Percentiles rank a stretch among this genome's conserved stretches.
phyloP scores from a whole-genome alignment of 2,888 invertebrate genomes.

The Oscheius sp. region DNA sequence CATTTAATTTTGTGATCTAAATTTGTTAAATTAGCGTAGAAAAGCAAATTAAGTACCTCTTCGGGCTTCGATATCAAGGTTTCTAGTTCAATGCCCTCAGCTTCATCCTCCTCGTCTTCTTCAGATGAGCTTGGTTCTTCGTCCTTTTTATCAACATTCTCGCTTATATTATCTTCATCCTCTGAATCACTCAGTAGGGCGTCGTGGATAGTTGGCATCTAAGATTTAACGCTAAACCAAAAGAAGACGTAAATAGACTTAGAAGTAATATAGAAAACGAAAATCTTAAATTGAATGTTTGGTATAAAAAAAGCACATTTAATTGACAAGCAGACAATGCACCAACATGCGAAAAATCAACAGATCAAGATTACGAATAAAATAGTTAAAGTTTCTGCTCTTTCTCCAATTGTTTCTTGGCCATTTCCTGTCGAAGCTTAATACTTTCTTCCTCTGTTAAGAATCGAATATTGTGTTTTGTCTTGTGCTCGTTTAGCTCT shows the following conservation, averaged over 20 bases:
- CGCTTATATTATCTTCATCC: slow-evolving; percentile 24
- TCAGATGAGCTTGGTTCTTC: slow-evolving; percentile 10
- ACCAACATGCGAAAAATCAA: slow-evolving; percentile 14
- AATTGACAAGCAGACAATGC: neutral
- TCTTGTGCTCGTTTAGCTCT: slow-evolving; percentile 59
- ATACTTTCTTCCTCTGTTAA: slow-evolving; percentile 56
- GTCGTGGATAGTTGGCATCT: slow-evolving; percentile 11
- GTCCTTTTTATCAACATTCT: slow-evolving; percentile 12
- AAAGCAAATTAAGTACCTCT: neutral
- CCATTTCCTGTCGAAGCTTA: slow-evolving; percentile 48
- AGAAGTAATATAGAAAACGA: neutral
- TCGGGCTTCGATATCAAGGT: slow-evolving; percentile 12
- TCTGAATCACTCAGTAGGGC: slow-evolving; percentile 26
- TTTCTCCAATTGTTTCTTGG: slow-evolving; percentile 14
- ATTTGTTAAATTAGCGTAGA: neutral
- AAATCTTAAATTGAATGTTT: neutral
- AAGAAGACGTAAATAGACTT: too few relatives aligned
- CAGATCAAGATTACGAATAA: slow-evolving; percentile 1
- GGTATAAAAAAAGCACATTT: slow-evolving; percentile 9
- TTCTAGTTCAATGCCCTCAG: slow-evolving; percentile 18
- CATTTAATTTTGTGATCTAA: neutral
- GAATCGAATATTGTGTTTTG: slow-evolving; percentile 60
- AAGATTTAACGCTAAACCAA: neutral
- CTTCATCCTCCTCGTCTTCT: slow-evolving; percentile 9
- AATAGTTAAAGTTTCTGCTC: slow-evolving; percentile 3